Evolutionary conservation across 2,797 vertebrate species (phyloP).

Genomic region (Sandelia bainsii): DNA sequence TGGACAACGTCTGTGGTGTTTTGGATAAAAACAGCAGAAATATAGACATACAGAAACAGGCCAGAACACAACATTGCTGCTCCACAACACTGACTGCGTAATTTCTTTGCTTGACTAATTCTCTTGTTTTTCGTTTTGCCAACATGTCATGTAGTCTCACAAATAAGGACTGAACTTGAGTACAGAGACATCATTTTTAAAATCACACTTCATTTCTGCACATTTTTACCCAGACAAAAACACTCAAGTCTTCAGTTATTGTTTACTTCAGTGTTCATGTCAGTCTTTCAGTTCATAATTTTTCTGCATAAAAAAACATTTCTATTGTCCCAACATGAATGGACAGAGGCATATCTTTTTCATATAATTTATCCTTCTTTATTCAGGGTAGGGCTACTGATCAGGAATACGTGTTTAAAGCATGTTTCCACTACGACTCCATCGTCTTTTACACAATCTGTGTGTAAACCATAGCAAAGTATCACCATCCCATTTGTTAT

Average conservation of each 20-base stretch:
- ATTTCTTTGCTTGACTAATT: not conserved
- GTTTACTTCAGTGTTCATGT: slow-evolving; percentile 14
- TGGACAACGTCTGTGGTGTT: not conserved
- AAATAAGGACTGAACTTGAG: slow-evolving; percentile 13
- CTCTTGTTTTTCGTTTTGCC: slow-evolving; percentile 8
- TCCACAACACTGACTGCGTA: slow-evolving; percentile 1
- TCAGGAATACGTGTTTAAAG: no score
- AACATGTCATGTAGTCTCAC: slow-evolving; percentile 18
- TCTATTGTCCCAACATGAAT: not conserved
- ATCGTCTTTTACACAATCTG: no score
- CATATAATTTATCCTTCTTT: not conserved
- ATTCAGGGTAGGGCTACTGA: no score
- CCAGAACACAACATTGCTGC: not conserved
- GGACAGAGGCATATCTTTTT: no score
- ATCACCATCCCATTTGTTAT: not conserved
- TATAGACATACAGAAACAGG: slow-evolving; percentile 9
- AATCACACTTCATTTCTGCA: slow-evolving; percentile 8
- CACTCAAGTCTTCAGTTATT: slow-evolving; percentile 10
- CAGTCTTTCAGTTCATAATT: not conserved
- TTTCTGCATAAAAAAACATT: not conserved
- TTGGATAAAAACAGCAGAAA: slow-evolving; percentile 7
- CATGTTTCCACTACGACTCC: no score
- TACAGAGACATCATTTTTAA: not conserved
- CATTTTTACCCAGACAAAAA: slow-evolving; percentile 5
- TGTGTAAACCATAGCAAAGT: not conserved